Percentiles rank a stretch among this genome's conserved stretches.
Conservation (phyloP, 2,888 invertebrate genomes). For the Polietes domitor region DNA sequence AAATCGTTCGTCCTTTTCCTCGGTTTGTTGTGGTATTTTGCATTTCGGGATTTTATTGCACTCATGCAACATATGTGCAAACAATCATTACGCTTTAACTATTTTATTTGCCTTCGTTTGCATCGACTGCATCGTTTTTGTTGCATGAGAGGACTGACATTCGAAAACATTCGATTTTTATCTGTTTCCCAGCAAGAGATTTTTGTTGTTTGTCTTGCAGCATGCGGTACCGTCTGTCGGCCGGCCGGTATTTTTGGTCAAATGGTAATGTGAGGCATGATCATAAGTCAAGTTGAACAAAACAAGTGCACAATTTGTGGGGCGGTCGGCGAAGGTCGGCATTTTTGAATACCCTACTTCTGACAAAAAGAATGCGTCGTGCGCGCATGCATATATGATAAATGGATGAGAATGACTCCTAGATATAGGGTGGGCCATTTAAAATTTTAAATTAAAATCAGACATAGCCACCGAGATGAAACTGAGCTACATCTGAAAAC, state of each 20-base stretch:
- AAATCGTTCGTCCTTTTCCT: background rate
- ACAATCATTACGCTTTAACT: slow-evolving; percentile 46
- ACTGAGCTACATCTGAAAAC: too few species aligned
- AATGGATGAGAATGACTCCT: too few species aligned
- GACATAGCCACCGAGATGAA: too few species aligned
- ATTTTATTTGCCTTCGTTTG: slow-evolving; percentile 38
- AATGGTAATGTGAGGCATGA: slow-evolving; percentile 51
- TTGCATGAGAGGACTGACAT: slow-evolving; percentile 48
- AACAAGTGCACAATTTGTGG: background rate
- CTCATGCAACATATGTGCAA: slow-evolving; percentile 49
- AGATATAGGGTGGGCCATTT: too few species aligned
- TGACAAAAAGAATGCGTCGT: too few species aligned
- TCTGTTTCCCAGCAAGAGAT: slow-evolving; percentile 54
- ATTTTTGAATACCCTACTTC: background rate
- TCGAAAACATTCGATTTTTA: slow-evolving; percentile 37
- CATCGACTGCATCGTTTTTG: slow-evolving; percentile 17
- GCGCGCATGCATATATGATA: too few species aligned
- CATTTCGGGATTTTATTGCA: slow-evolving; percentile 41
- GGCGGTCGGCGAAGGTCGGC: background rate
- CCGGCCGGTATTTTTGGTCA: slow-evolving; percentile 34
- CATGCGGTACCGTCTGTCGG: slow-evolving; percentile 18
- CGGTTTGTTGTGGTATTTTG: slow-evolving; percentile 1
- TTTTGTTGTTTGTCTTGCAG: slow-evolving; percentile 20
- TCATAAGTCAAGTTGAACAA: slow-evolving; percentile 45
- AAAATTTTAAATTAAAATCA: too few species aligned